phyloP scores from a whole-genome alignment of 2,797 vertebrate species.

The Sciaenops ocellatus region DNA sequence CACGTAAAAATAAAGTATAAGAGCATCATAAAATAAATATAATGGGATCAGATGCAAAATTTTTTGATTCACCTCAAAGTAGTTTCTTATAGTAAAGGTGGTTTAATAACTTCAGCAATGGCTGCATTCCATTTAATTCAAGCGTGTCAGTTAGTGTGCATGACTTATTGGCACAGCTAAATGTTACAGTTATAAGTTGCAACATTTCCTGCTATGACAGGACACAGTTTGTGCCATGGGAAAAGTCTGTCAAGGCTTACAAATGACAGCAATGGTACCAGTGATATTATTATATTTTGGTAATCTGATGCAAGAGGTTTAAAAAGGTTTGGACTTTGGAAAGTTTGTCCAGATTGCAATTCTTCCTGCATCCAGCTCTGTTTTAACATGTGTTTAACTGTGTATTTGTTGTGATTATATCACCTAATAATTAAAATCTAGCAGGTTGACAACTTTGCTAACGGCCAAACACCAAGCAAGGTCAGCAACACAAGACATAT shows the following conservation, averaged over 20 bases:
- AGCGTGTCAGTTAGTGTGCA: not conserved
- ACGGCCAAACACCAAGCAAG: no score
- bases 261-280: not conserved
- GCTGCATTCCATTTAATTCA: not conserved
- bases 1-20: not conserved
- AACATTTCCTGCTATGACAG: not conserved
- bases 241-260: not conserved
- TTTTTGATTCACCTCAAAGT: not conserved
- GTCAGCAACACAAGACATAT: no score
- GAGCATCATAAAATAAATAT: no score
- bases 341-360: no score
- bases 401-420: no score
- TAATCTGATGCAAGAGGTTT: not conserved
- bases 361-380: no score
- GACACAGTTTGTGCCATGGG: not conserved
- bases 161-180: not conserved
- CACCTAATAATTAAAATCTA: no score
- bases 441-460: no score
- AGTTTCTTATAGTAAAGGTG: not conserved
- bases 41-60: not conserved
- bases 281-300: not conserved
- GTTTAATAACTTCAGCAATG: not conserved
- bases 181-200: not conserved
- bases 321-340: not conserved
- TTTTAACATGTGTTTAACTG: no score